Conservation (phyloP, 2,797 vertebrate species). For the Lithobates pipiens region DNA sequence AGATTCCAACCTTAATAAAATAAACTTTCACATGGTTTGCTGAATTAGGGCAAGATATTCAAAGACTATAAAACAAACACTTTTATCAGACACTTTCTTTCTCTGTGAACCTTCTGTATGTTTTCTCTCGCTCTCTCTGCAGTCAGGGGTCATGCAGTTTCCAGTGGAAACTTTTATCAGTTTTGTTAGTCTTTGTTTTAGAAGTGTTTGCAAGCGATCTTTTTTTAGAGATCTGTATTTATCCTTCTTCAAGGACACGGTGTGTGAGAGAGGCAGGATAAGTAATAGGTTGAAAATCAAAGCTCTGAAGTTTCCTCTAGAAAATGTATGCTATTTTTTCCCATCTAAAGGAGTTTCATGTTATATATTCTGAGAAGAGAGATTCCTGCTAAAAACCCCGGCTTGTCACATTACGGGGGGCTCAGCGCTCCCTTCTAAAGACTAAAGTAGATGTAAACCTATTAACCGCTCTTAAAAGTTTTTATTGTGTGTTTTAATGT, state of each 20-base stretch:
- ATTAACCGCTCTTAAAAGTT: background rate
- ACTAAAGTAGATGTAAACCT: background rate
- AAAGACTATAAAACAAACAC: constrained; percentile 55
- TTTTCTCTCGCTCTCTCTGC: background rate
- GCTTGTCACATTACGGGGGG: background rate
- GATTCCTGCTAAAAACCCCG: background rate
- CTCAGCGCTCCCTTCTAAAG: background rate
- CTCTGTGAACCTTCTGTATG: constrained; percentile 38
- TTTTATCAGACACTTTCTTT: constrained; percentile 54
- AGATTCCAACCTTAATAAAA: constrained; percentile 40
- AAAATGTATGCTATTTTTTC: constrained; percentile 17
- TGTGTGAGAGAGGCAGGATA: constrained; percentile 51
- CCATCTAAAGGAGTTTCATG: background rate
- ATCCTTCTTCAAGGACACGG: constrained; percentile 61
- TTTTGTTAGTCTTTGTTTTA: constrained; percentile 61
- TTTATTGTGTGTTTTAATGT: background rate
- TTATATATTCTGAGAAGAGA: background rate
- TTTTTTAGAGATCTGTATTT: constrained; percentile 60
- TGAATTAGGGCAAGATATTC: constrained; percentile 54
- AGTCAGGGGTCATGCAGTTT: constrained; percentile 52
- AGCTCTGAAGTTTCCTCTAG: constrained; percentile 42
- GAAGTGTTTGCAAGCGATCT: constrained; percentile 60
- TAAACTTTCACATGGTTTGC: constrained; percentile 50
- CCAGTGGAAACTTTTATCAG: constrained; percentile 62
- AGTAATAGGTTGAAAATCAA: constrained; percentile 33